Evolutionary conservation across 1,140 invertebrate species (phyloP).

Genomic region (Zaprionus vittiger): DNA sequence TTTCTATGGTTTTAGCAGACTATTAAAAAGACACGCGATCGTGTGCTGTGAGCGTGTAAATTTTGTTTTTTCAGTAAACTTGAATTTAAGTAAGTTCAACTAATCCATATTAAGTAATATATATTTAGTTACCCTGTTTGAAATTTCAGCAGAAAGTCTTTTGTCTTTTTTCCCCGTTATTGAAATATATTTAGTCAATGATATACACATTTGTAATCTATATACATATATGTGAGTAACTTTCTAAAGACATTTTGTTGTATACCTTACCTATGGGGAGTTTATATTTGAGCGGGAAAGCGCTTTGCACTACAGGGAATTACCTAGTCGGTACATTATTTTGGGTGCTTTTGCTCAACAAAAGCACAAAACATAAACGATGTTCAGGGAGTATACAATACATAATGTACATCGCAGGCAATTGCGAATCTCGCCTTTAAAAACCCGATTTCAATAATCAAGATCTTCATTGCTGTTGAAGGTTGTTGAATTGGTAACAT

Average conservation of each 20-base stretch:
- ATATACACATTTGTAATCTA: no score
- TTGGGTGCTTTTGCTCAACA: neutral
- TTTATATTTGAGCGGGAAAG: neutral
- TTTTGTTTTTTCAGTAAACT: slow-evolving; percentile 35
- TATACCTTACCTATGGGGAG: neutral
- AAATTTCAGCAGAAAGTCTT: neutral
- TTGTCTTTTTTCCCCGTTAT: neutral
- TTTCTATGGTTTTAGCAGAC: slow-evolving; percentile 10
- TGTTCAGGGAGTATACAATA: neutral
- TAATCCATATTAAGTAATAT: slow-evolving; percentile 23
- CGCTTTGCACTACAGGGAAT: neutral
- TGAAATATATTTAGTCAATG: neutral
- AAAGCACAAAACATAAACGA: neutral
- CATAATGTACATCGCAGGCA: neutral
- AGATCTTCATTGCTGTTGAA: slow-evolving; percentile 36
- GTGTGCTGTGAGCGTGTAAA: slow-evolving; percentile 24
- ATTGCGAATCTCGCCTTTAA: slow-evolving; percentile 31
- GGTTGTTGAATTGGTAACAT: slow-evolving; percentile 7
- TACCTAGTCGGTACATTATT: neutral
- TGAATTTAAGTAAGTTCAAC: slow-evolving; percentile 29
- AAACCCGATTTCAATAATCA: neutral
- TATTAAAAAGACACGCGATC: slow-evolving; percentile 36
- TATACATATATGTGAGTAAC: no score
- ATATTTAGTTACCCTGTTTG: slow-evolving; percentile 24
- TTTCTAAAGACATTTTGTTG: neutral